phyloP scores from a whole-genome alignment of 2,113 vertebrate genomes.

The Notiomystis cincta region DNA sequence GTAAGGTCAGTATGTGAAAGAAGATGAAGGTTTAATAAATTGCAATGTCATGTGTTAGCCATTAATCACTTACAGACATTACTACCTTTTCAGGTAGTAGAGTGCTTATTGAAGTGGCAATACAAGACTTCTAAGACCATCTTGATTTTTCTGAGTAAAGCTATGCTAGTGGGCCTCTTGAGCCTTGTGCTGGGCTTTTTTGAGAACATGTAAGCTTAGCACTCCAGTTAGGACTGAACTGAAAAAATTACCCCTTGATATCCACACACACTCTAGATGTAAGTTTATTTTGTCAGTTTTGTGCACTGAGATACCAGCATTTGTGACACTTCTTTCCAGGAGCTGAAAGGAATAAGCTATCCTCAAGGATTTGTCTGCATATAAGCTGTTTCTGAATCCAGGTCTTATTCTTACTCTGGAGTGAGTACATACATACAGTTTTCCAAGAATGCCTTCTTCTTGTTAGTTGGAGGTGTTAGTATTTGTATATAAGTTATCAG shows the following conservation, averaged over 20 bases:
- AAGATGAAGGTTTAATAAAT: background rate
- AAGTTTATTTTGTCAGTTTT: background rate
- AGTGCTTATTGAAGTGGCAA: background rate
- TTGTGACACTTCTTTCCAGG: background rate
- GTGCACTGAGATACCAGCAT: background rate
- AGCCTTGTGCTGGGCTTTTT: background rate
- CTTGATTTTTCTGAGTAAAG: background rate
- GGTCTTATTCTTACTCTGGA: background rate
- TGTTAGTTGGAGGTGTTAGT: background rate
- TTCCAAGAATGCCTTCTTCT: background rate
- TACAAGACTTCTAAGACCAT: background rate
- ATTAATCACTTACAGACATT: background rate
- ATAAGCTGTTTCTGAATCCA: background rate
- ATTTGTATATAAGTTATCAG: background rate
- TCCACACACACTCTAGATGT: background rate
- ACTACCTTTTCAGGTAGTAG: background rate
- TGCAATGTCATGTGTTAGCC: background rate
- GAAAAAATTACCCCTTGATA: background rate
- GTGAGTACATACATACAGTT: background rate
- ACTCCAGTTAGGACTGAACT: background rate
- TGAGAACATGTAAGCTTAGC: background rate
- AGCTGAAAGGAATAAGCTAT: background rate
- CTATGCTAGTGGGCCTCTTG: background rate
- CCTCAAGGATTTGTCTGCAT: background rate
- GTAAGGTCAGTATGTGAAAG: background rate